Evolutionary conservation across 2,797 vertebrate genomes (phyloP), one percentile per base, ranked within the genome.

Genomic region (Limosa lapponica): DNA sequence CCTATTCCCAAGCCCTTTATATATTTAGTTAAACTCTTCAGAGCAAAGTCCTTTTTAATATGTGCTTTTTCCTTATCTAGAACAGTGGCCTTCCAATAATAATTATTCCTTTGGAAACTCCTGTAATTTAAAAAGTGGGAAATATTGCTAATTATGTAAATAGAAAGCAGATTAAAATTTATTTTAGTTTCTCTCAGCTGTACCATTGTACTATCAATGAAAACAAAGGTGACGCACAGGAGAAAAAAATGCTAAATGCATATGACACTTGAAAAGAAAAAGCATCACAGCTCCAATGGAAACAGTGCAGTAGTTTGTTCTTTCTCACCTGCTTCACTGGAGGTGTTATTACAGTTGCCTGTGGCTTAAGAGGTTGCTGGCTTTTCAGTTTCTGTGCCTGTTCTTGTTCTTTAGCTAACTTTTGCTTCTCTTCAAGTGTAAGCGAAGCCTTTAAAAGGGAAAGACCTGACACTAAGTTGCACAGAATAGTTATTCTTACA

Each of bases 391-490:
- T 99, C 93, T 99, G 99, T 13, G 98, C 99, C 96, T 99, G 99
- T 78, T 99, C 99, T 94, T 99, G 99, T 71, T 99, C 99, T 97
- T 99, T 99, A 65, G 99, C 99, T 96, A 99, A 97, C 69, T 99
- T 99, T 95, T 99, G 99, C 95, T 99, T 99, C 97, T 99, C 99
- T 97, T 99, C 99, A 70, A 99, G 97, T 32, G 99, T 99, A 93
- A 99, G 98, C 62, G 99, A 99, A 90, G 98, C 98, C 99, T 99
- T 95, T 52, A 91, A 96, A 97, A 94, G 13, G 75, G 79, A 93
- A 96, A 43, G 65, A 24, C 94, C 3, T 51, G 49, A 25, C 20
- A 85, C 2, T 94, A 79, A 79, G 67, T 70, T 66, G 36, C 37
- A 82, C 14, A 55, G 34, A 78, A 77, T 28, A 5, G 19, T 46